Evolutionary conservation across 2,888 invertebrate species (phyloP).

Genomic region (Flabesymbios commensalis): DNA sequence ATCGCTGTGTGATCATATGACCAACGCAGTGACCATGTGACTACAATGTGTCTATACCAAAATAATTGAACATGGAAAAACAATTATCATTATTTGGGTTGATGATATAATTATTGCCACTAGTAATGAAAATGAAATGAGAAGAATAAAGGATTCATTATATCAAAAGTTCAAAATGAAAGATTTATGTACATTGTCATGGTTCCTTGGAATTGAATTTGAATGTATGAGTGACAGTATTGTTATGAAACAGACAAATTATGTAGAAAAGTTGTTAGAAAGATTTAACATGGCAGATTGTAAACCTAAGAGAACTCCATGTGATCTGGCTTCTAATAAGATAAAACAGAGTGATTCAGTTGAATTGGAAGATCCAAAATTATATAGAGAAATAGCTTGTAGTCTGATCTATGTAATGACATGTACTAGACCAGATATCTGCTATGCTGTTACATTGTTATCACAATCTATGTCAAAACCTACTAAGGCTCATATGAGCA

Average conservation of each 20-base stretch:
- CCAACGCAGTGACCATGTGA: too few relatives aligned
- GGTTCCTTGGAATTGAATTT: too few relatives aligned
- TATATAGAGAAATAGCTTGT: conserved; percentile 3
- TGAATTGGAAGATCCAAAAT: not conserved
- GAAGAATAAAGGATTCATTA: too few relatives aligned
- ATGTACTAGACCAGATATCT: not conserved
- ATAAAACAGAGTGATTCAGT: not conserved
- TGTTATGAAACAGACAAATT: conserved; percentile 3
- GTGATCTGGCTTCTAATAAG: not conserved
- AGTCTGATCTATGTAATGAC: conserved; percentile 9
- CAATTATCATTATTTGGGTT: too few relatives aligned
- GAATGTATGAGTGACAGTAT: too few relatives aligned
- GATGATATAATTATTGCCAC: too few relatives aligned
- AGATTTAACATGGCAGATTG: not conserved
- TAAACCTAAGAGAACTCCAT: not conserved
- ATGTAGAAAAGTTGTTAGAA: not conserved
- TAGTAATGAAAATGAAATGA: too few relatives aligned
- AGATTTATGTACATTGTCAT: too few relatives aligned
- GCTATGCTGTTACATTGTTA: not conserved
- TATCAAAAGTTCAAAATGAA: too few relatives aligned
- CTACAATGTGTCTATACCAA: too few relatives aligned
- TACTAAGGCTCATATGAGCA: not conserved
- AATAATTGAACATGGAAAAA: too few relatives aligned
- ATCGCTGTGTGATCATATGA: too few relatives aligned
- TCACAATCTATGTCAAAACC: conserved; percentile 1